Conservation (phyloP, 2,113 vertebrate species). For the Leptobrachium ailaonicum region DNA sequence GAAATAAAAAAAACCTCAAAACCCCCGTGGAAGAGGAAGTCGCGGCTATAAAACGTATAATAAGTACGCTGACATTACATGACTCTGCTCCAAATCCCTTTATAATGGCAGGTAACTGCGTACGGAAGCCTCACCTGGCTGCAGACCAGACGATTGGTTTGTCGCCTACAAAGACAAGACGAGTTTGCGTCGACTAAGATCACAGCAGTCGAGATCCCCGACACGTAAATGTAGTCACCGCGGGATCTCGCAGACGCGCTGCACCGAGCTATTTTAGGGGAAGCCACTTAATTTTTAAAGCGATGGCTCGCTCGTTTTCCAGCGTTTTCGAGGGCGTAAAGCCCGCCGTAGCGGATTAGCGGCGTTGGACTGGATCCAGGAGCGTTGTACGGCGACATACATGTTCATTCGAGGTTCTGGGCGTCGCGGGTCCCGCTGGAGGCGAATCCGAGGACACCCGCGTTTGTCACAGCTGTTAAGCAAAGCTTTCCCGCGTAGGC, state of each 20-base stretch:
- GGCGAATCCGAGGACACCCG: constrained; percentile 18
- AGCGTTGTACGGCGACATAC: not conserved
- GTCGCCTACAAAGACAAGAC: constrained; percentile 4
- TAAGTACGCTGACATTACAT: constrained; percentile 25
- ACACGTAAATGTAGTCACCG: constrained; percentile 38
- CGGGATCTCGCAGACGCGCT: constrained; percentile 30
- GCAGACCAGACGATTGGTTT: not conserved
- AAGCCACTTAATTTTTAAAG: constrained; percentile 40
- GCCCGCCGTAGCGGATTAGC: constrained; percentile 11
- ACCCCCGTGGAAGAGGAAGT: constrained; percentile 9
- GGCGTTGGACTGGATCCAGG: constrained; percentile 28
- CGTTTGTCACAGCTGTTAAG: constrained; percentile 24
- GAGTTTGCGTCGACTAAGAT: constrained; percentile 33
- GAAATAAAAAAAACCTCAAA: constrained; percentile 18
- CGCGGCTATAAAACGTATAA: constrained; percentile 48
- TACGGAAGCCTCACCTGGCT: not conserved
- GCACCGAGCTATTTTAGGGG: constrained; percentile 38
- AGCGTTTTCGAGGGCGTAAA: not conserved
- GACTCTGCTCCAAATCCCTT: constrained; percentile 41
- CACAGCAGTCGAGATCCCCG: constrained; percentile 41
- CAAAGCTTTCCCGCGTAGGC: not conserved
- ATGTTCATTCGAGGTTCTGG: constrained; percentile 24
- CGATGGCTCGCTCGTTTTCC: constrained; percentile 19
- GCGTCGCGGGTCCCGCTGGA: constrained; percentile 7
- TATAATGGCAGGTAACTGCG: constrained; percentile 43